Percentiles rank a stretch among this genome's conserved stretches.
These are phyloP conservation scores for Drosophila santomea DNA, from an alignment of 1,140 invertebrate genomes.

Conservation along the genomic window DNA sequence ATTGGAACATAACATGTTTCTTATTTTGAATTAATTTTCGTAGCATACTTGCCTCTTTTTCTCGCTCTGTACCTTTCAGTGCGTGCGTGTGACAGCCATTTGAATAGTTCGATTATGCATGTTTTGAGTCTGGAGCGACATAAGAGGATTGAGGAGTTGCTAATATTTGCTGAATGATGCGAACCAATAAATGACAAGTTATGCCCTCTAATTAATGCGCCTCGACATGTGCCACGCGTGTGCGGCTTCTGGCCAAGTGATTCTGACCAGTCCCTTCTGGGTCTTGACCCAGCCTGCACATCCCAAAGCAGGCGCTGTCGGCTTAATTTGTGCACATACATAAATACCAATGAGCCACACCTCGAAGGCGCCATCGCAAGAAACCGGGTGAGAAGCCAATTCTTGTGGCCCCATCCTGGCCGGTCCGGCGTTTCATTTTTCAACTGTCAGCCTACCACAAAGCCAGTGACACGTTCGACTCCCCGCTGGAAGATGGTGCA, in stretches of 20 bases:
- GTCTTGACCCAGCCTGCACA: background rate
- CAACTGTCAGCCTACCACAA: conserved; percentile 50
- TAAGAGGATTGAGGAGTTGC: background rate
- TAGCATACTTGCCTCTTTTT: background rate
- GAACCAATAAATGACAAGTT: conserved; percentile 76
- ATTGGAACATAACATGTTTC: no score
- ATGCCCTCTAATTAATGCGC: conserved; percentile 77
- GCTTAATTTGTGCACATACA: conserved; percentile 57
- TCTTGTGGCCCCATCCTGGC: conserved; percentile 60
- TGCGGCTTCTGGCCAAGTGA: conserved; percentile 39
- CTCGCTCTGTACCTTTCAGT: conserved; percentile 5
- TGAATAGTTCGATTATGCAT: conserved; percentile 70
- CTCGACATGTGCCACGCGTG: conserved; percentile 64
- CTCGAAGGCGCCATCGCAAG: conserved; percentile 10
- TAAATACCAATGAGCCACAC: conserved; percentile 37
- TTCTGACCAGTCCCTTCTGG: background rate
- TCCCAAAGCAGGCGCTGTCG: conserved; percentile 6
- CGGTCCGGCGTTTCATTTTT: conserved; percentile 50
- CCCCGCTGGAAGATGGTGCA: conserved; percentile 1
- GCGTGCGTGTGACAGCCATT: conserved; percentile 45
- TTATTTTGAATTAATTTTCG: background rate
- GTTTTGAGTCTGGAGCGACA: conserved; percentile 6
- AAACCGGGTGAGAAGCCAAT: conserved; percentile 31
- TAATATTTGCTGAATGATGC: conserved; percentile 60
- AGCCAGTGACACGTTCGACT: conserved; percentile 48